Base-by-base conservation (phyloP, 2,888 invertebrate species). In the Pyrgus malvae region DNA sequence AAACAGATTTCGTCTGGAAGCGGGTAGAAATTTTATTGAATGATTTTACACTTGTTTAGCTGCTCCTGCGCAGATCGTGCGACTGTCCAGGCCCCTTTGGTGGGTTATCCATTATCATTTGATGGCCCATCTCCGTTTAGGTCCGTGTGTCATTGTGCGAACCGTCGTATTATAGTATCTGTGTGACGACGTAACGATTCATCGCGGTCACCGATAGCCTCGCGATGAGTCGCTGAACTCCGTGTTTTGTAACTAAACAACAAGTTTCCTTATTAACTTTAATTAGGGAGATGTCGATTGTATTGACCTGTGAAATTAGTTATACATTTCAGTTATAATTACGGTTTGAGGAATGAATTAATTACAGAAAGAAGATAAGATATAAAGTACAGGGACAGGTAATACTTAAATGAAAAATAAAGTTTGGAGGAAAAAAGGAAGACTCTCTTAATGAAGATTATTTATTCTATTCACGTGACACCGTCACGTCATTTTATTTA, bases 71-170 rank as follows among this genome's bases (percentile, higher is more conserved):
- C 83, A 83, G 77, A 80, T 74, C 73, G 67, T 61, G 63, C 71
- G 70, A 78, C 75, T 78, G 80, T 64, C 78, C 80, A 79, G 85
- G 83, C 87, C 89, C 88, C 89, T 84, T 76, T 74, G 72, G 67
- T 70, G 67, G 74, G 74, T 79, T 68, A 73, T 79, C 80, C 78
- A 85, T 87, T 83, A 87, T 80, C 76, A 78, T 83, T 83, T 89
- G 89, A 89, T 89, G 74, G 83, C 74, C 80, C 77, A 89, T 76
- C 88, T 89, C 89, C 89, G 89, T 86, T 86, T 72, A 41, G 67
- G 72, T 63, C 66, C 72, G 56, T 38, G 72, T 70, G 76, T 78
- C 75, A 77, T 78, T 79, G 82, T 78, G 79, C 69, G 59, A 57
- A 55, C 58, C 55, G 58, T 46, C 56, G 63, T 59, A 62, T 65